phyloP scores from a whole-genome alignment of 1,140 invertebrate species.

The Tetraneura akinire region DNA sequence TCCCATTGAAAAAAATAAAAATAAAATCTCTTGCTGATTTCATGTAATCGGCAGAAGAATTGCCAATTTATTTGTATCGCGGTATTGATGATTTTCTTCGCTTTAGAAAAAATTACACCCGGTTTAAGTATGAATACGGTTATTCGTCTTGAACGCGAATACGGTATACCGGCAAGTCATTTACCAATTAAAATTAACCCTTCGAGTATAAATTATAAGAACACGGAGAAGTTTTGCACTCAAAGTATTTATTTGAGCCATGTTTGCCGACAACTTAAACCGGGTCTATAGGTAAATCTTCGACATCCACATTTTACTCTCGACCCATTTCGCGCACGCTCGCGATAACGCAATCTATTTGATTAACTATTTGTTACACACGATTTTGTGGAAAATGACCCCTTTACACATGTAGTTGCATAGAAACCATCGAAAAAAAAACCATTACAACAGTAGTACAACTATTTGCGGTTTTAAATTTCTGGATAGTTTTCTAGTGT shows the following conservation, averaged over 20 bases:
- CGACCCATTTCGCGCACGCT: neutral
- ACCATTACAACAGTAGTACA: too few species aligned
- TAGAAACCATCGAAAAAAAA: too few species aligned
- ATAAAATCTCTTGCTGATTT: too few species aligned
- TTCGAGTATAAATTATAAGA: neutral
- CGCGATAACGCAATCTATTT: constrained; percentile 12
- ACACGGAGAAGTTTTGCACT: constrained; percentile 10
- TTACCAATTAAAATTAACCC: neutral
- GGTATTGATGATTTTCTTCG: too few species aligned
- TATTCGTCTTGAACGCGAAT: neutral
- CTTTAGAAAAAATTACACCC: too few species aligned
- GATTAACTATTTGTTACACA: constrained; percentile 17
- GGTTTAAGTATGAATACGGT: too few species aligned
- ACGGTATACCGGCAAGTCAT: neutral
- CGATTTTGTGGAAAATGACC: neutral
- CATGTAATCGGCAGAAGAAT: too few species aligned
- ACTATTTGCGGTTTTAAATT: too few species aligned
- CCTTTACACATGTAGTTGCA: too few species aligned
- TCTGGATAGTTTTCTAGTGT: too few species aligned
- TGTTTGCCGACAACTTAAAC: neutral
- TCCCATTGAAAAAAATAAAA: too few species aligned
- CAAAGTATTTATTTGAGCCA: constrained; percentile 1
- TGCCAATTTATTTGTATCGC: too few species aligned
- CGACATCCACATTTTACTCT: constrained; percentile 29
- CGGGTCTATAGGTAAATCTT: constrained; percentile 9